phyloP scores from a whole-genome alignment of 2,797 vertebrate genomes.

The Hydrocynus forskahlii region DNA sequence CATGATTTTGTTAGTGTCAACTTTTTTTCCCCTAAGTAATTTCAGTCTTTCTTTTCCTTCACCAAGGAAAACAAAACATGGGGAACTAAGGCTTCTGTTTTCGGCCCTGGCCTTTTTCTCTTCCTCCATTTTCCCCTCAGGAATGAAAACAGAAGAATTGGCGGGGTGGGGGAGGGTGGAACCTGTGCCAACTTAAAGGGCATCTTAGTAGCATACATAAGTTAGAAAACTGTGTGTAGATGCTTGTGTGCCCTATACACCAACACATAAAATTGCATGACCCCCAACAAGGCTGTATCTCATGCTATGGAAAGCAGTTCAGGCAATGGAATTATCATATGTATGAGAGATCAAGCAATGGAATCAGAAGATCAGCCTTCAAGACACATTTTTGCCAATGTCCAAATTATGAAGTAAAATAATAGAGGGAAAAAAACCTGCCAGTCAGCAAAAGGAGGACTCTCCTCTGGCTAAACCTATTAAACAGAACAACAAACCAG shows the following conservation, averaged over 20 bases:
- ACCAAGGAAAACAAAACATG: slow-evolving; percentile 45
- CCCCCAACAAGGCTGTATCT: background rate
- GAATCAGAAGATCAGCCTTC: too few species aligned
- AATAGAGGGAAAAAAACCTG: background rate
- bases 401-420: too few species aligned
- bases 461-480: background rate
- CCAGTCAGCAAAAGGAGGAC: background rate
- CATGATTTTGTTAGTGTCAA: slow-evolving; percentile 41
- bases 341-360: too few species aligned
- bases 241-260: background rate
- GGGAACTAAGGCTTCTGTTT: background rate
- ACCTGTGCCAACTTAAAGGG: slow-evolving; percentile 33
- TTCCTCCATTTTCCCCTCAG: slow-evolving; percentile 2
- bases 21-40: slow-evolving; percentile 45
- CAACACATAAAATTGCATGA: background rate
- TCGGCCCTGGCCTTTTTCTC: slow-evolving; percentile 5
- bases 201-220: slow-evolving; percentile 12
- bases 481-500: background rate
- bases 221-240: background rate
- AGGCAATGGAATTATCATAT: background rate
- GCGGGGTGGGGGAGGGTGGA: slow-evolving; percentile 32
- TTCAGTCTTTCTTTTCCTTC: slow-evolving; percentile 56
- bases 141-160: slow-evolving; percentile 50
- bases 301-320: background rate
- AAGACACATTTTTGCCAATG: too few species aligned